Percentiles rank a stretch among this genome's conserved stretches.
Conservation (phyloP, 1,140 invertebrate species). For the Drosophila takahashii region DNA sequence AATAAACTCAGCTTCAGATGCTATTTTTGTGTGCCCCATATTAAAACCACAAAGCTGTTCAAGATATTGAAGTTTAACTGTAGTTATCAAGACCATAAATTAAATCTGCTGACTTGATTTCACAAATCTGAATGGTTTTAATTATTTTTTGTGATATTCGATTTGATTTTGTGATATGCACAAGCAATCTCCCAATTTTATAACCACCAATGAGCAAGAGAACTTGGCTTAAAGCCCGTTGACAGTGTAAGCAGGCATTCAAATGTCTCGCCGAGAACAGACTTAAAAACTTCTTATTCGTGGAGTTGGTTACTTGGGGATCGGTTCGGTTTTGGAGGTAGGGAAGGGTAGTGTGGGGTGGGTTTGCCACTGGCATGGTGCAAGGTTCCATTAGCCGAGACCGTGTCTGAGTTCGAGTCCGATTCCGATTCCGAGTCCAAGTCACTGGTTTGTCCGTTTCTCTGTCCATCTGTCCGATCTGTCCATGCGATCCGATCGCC, state of each 20-base stretch:
- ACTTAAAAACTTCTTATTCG: constrained; percentile 25
- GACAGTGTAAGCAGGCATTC: constrained; percentile 33
- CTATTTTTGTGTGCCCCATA: neutral
- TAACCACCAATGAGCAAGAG: constrained; percentile 16
- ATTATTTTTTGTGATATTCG: constrained; percentile 11
- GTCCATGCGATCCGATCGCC: constrained; percentile 18
- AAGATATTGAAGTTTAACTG: neutral
- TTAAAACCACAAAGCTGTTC: neutral
- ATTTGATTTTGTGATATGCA: constrained; percentile 14
- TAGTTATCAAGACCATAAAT: constrained; percentile 13
- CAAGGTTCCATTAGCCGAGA: constrained; percentile 73
- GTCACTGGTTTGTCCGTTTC: neutral
- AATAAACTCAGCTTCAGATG: neutral
- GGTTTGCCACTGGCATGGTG: constrained; percentile 45
- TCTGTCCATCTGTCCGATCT: constrained; percentile 5
- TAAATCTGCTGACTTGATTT: constrained; percentile 27
- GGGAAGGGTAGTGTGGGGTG: neutral
- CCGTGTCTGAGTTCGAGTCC: constrained; percentile 31
- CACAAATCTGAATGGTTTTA: constrained; percentile 31
- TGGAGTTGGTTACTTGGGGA: neutral
- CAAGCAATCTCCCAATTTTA: constrained; percentile 39
- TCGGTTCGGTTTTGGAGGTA: neutral
- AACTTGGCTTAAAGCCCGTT: constrained; percentile 31
- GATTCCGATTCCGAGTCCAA: constrained; percentile 31
- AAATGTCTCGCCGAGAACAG: constrained; percentile 51